Conservation (phyloP, 2,888 invertebrate species). For the Pristionchus arcanus region DNA sequence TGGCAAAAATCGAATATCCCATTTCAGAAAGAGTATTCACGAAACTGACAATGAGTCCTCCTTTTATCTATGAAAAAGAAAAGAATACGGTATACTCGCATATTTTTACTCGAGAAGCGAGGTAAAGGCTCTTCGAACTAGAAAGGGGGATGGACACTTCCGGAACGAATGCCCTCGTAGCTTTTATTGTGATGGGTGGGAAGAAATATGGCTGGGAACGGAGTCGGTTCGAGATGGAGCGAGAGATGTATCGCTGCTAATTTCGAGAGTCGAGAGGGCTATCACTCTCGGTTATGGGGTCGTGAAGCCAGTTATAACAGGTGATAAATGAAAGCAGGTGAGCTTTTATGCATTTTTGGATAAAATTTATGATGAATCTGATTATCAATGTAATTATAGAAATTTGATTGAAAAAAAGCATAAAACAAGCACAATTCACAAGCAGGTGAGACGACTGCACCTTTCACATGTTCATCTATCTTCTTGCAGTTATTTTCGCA, state of each 20-base stretch:
- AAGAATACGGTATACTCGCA: too few species aligned
- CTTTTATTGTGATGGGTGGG: conserved; percentile 37
- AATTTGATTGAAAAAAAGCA: background rate
- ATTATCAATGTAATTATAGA: background rate
- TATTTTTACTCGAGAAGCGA: background rate
- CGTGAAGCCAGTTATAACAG: background rate
- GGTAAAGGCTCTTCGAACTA: background rate
- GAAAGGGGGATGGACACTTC: background rate
- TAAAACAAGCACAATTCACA: background rate
- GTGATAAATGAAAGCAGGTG: conserved; percentile 10
- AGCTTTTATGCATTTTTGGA: background rate
- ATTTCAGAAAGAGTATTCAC: too few species aligned
- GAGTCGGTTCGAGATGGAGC: background rate
- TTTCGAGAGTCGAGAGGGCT: background rate
- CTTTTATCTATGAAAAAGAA: too few species aligned
- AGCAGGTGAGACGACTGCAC: background rate
- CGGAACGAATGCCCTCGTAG: background rate
- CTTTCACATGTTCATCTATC: background rate
- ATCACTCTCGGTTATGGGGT: background rate
- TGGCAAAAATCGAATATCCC: too few species aligned
- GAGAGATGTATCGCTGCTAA: background rate
- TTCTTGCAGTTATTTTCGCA: background rate
- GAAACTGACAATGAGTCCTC: too few species aligned
- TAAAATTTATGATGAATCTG: background rate
- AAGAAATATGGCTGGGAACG: conserved; percentile 19